Conservation (phyloP, 2,888 invertebrate species). For the Heliconius aoede region DNA sequence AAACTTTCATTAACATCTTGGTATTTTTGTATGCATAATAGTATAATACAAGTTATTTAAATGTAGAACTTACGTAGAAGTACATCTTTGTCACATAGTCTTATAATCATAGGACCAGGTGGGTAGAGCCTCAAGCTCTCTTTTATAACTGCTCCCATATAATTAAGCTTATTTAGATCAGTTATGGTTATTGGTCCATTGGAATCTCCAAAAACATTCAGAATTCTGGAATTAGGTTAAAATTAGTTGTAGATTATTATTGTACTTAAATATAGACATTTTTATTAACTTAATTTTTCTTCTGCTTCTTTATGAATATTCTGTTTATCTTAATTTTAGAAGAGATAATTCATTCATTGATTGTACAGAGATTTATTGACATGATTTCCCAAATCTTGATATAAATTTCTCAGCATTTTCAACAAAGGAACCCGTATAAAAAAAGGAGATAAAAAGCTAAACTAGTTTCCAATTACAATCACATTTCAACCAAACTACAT, state of each 20-base stretch:
- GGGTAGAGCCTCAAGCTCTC: conserved; percentile 60
- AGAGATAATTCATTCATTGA: too few species aligned
- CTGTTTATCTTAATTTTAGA: too few species aligned
- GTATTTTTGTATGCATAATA: neutral
- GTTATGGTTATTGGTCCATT: conserved; percentile 50
- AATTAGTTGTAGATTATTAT: too few species aligned
- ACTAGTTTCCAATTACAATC: too few species aligned
- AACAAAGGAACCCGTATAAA: neutral
- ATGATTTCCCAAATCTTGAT: too few species aligned
- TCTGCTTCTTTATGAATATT: too few species aligned
- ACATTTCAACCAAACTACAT: conserved; percentile 42
- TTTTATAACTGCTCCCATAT: conserved; percentile 59
- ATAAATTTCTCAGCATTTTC: too few species aligned
- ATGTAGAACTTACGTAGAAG: conserved; percentile 48
- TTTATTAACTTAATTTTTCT: too few species aligned
- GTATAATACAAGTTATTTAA: neutral
- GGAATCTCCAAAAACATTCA: conserved; percentile 52
- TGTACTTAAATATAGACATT: too few species aligned
- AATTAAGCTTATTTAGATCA: conserved; percentile 56
- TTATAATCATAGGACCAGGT: conserved; percentile 54
- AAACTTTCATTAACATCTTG: neutral
- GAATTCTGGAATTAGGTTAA: conserved; percentile 48
- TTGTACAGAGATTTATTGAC: too few species aligned
- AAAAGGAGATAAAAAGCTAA: neutral
- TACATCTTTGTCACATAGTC: conserved; percentile 53